phyloP scores from a whole-genome alignment of 2,113 vertebrate genomes.

The Fulica atra region DNA sequence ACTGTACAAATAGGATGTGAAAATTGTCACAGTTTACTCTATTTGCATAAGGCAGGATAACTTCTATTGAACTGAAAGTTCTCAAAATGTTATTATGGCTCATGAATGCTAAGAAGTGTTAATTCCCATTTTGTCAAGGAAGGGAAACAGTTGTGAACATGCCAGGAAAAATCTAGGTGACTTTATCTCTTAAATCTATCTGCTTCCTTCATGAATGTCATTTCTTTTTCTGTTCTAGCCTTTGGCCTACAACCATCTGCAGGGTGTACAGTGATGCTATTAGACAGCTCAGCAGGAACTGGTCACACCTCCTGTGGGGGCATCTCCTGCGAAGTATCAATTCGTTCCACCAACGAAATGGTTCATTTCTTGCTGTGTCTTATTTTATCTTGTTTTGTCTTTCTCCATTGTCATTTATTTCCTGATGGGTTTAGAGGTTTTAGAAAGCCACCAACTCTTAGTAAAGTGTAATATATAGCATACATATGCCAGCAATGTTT shows the following conservation, averaged over 20 bases:
- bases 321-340: constrained; percentile 51
- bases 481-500: background rate
- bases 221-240: constrained; percentile 21
- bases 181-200: background rate
- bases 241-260: constrained; percentile 56
- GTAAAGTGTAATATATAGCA: background rate
- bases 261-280: constrained; percentile 14
- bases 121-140: background rate
- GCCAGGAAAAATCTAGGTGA: background rate
- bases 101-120: background rate
- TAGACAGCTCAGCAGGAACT: constrained; percentile 42
- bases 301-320: constrained; percentile 48
- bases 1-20: fast-evolving
- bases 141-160: background rate
- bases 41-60: background rate
- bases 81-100: background rate
- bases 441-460: constrained; percentile 7
- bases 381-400: constrained; percentile 48
- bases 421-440: constrained; percentile 51
- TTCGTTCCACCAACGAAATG: constrained; percentile 66
- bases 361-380: constrained; percentile 59
- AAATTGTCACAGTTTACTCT: background rate
- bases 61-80: background rate
- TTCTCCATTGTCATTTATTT: constrained; percentile 68
- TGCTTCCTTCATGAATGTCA: background rate